These are phyloP conservation scores for Rhizoglyphus robini DNA, from an alignment of 1,140 invertebrate genomes.

Conservation along the genomic window DNA sequence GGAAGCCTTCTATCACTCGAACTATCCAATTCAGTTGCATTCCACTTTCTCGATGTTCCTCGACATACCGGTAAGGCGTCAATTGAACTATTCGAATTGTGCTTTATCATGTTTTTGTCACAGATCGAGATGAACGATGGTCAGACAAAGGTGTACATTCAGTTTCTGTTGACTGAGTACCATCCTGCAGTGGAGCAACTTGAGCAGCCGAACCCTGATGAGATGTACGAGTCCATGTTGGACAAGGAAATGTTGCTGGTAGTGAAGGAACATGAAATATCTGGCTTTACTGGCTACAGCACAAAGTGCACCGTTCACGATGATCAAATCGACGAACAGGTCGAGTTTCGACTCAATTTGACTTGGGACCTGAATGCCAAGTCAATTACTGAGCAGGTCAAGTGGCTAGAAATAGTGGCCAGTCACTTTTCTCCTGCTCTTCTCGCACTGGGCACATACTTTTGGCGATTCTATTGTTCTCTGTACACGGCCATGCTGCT, in stretches of 20 bases:
- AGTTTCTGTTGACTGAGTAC: background rate
- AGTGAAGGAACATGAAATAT: slow-evolving; percentile 4
- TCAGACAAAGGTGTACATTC: background rate
- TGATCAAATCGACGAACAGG: background rate
- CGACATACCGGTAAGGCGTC: background rate
- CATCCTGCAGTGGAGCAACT: too few relatives aligned
- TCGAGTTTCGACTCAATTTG: background rate
- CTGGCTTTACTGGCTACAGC: background rate
- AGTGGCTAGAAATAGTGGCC: background rate
- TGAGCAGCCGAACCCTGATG: background rate
- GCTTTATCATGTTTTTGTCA: background rate
- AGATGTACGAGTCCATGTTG: background rate
- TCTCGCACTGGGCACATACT: slow-evolving; percentile 1
- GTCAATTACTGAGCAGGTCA: background rate
- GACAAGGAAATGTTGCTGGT: background rate
- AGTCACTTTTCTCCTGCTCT: background rate
- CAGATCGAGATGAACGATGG: background rate
- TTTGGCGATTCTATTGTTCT: background rate
- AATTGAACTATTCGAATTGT: background rate
- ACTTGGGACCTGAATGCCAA: background rate
- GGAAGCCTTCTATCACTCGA: background rate
- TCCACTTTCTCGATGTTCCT: background rate
- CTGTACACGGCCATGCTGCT: background rate
- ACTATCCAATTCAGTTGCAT: background rate
- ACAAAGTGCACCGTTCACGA: background rate